A percentile compares a stretch with the other conserved stretches of the same genome.
Conservation (phyloP, 2,113 vertebrate species). For the Microtus richardsoni region DNA sequence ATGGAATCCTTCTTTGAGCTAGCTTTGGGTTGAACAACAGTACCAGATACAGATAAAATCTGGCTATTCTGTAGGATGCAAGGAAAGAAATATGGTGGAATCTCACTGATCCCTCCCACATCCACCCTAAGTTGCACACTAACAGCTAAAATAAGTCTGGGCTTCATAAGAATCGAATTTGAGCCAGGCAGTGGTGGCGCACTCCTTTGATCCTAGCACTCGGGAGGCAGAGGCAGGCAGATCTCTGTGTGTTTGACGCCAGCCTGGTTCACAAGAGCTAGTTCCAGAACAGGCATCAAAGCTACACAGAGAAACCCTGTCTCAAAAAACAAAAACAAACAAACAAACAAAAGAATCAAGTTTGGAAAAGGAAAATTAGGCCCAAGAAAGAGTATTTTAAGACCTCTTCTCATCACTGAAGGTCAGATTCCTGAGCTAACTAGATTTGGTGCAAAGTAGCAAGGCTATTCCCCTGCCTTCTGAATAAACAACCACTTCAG, state of each 20-base stretch:
- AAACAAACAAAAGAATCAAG: background rate
- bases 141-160: background rate
- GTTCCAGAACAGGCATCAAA: too few relatives aligned
- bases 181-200: too few relatives aligned
- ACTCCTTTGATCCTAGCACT: too few relatives aligned
- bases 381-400: background rate
- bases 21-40: background rate
- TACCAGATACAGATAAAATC: background rate
- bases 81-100: background rate
- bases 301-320: too few relatives aligned
- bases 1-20: background rate
- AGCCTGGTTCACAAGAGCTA: too few relatives aligned
- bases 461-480: background rate
- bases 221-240: too few relatives aligned
- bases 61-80: background rate
- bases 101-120: fast-evolving
- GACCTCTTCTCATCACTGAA: background rate
- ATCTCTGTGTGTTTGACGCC: too few relatives aligned
- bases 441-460: background rate
- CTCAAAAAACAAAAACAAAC: too few relatives aligned
- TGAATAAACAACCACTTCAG: background rate
- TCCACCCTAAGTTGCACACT: background rate
- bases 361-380: background rate
- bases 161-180: background rate
- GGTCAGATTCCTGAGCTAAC: background rate